Base-by-base conservation (phyloP, 2,113 vertebrate genomes). In the Nycticorax nycticorax region DNA sequence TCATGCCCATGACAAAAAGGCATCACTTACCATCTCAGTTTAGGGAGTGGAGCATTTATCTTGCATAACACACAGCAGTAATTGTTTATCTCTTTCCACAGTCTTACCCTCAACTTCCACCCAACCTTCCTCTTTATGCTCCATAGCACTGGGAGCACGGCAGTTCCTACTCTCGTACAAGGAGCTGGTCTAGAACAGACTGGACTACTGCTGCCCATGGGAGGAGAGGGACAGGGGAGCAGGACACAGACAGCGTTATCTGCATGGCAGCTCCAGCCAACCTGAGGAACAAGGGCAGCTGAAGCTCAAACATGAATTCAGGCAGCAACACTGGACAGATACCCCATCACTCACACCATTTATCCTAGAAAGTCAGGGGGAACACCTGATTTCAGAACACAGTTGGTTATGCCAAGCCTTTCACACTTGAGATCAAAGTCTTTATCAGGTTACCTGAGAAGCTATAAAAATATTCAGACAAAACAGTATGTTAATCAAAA, bases 171-270 rank as follows among this genome's bases (percentile, higher is more conserved):
- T 56, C 6, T 8, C 1, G 0, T 3, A 8, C 41, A 28, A 47
- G 5, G 2, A 12, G 17, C 20, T 1, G 20, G 17, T 2, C 47
- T n/a, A 23, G 52, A 43, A 8, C 17, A 33, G 52, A 26, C 16
- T 0, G 1, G 1, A 15, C 10, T 21, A 15, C 60, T 28, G 48
- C 76, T 77, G 64, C 67, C n/a, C 52, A 22, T 0, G 2, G 39
- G 63, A 22, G 48, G 17, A 16, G 13, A 9, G n/a, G 45, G 45
- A 6, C 2, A 0, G 10, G 22, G 47, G 32, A 56, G 30, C 9
- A 14, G 3, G 32, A 17, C 3, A 39, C 0, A 1, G 35, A 69
- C 55, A 89, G 8, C 0, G 0, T 1, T 12, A 10, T 5, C 52
- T 47, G 89, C 64, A 15, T 2, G 8, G 63, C 19, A 7, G 75